Percentiles rank a stretch among this genome's conserved stretches.
These are phyloP conservation scores for Palloptera scutellata DNA, from an alignment of 2,888 invertebrate species.

Conservation along the genomic window DNA sequence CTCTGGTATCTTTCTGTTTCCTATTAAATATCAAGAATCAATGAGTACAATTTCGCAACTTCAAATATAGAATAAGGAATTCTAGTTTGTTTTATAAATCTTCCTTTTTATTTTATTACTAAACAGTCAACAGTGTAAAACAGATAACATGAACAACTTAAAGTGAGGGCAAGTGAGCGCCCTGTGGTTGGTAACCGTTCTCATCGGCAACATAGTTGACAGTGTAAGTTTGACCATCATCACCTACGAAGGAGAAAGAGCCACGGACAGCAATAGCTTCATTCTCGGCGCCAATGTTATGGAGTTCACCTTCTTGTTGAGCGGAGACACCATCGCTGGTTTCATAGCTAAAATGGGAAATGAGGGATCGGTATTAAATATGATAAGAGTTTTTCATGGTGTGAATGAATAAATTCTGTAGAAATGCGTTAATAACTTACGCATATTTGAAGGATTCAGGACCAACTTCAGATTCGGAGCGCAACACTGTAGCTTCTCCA, in stretches of 20 bases:
- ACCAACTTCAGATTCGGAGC: conserved; percentile 66
- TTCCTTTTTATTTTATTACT: too few species aligned
- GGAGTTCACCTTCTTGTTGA: conserved; percentile 65
- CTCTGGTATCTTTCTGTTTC: too few species aligned
- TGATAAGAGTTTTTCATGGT: conserved; percentile 13
- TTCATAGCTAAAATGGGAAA: conserved; percentile 61
- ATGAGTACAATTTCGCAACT: too few species aligned
- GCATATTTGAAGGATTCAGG: conserved; percentile 64
- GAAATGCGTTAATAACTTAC: conserved; percentile 63
- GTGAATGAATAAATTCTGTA: conserved; percentile 1
- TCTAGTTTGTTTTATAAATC: too few species aligned
- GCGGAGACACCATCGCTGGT: conserved; percentile 67
- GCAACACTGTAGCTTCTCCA: conserved; percentile 65
- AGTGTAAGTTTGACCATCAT: conserved; percentile 68
- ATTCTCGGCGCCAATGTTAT: conserved; percentile 66
- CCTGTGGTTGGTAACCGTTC: conserved; percentile 62
- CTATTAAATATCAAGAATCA: too few species aligned
- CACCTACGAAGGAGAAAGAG: conserved; percentile 66
- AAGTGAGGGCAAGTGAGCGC: conserved; percentile 64
- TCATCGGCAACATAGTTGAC: conserved; percentile 64
- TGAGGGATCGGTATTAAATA: neutral
- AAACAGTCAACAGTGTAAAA: too few species aligned
- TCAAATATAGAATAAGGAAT: too few species aligned
- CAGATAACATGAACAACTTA: conserved; percentile 39
- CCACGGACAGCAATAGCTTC: conserved; percentile 66